Conservation (phyloP, 1,140 invertebrate genomes). For the Cephus cinctus region DNA sequence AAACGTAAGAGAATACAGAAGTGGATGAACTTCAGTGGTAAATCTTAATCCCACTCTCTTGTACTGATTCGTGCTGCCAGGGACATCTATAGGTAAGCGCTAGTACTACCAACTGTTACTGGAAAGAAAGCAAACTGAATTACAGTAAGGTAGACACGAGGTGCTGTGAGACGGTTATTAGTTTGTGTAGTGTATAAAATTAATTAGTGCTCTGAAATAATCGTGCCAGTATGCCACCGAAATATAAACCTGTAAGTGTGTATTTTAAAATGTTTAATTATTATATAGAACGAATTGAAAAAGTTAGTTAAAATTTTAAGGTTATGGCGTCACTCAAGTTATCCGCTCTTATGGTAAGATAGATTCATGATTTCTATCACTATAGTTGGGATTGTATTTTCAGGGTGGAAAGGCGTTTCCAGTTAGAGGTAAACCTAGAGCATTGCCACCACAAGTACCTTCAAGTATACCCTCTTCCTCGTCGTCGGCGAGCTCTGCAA, state of each 20-base stretch:
- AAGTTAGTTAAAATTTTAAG: conserved; percentile 5
- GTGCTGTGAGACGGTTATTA: too few relatives aligned
- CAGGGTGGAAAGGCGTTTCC: conserved; percentile 23
- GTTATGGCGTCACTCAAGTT: conserved; percentile 3
- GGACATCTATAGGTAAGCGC: neutral
- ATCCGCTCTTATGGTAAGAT: conserved; percentile 7
- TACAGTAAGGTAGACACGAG: too few relatives aligned
- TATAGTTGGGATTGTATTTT: conserved; percentile 4
- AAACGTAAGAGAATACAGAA: too few relatives aligned
- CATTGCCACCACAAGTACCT: conserved; percentile 13
- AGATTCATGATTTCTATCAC: neutral
- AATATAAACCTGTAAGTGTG: conserved; percentile 25
- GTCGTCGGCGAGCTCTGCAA: neutral
- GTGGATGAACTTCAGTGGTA: too few relatives aligned
- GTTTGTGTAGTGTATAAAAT: too few relatives aligned
- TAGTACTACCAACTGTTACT: conserved; percentile 1
- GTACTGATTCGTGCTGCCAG: too few relatives aligned
- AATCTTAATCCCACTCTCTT: too few relatives aligned
- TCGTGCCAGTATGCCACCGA: conserved; percentile 24
- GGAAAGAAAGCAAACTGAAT: conserved; percentile 1
- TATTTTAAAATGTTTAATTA: neutral
- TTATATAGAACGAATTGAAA: neutral
- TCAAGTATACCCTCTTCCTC: neutral
- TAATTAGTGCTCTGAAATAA: too few relatives aligned
- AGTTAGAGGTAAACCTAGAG: conserved; percentile 16